Base-by-base conservation (phyloP, 2,888 invertebrate genomes). In the Rhopalosiphum nymphaeae region DNA sequence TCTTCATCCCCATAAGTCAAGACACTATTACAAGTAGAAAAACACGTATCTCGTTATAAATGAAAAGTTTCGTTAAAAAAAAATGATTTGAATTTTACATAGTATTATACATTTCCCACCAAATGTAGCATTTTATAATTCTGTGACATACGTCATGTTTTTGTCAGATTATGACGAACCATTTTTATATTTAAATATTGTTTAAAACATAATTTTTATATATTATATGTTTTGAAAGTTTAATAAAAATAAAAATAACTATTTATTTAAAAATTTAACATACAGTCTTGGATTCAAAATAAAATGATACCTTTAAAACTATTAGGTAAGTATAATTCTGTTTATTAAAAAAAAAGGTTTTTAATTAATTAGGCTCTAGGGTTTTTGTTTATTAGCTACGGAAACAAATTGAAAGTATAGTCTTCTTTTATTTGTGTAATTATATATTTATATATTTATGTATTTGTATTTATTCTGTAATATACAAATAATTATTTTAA, bases 11-110 rank as follows among this genome's bases (percentile, higher is more conserved):
- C 0, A 42, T 53, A 89, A 92, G 93, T 78, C 67, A 61, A 67
- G 42, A 46, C n/a, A 84, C 44, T 85, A 56, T 89, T 92, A 61
- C n/a, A 36, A 44, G 49, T 4, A 87, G 16, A 53, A 92, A 86
- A 88, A 46, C 93, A 29, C 44, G 53, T 42, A 85, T 84, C 93
- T 93, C 57, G 93, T 93, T 89, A 93, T 61, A 84, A 89, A 67
- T 85, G 84, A 93, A 93, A 89, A 84, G 93, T 89, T 93, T 93
- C 36, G 29, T 57, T 89, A 90, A 90, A 93, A 85, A 85, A 89
- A 89, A 57, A 67, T 46, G 57, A 89, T 93, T 93, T 85, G 89
- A 93, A 90, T 85, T 93, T 26, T 5, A 36, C n/a, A 3, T 21
- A 13, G 21, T 25, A 25, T 67, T 53, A 25, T 53, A 67, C 29